A percentile compares a stretch with the other conserved stretches of the same genome.
These are phyloP conservation scores for Pterocles orientalis DNA, from an alignment of 2,113 vertebrate genomes.

Conservation along the genomic window DNA sequence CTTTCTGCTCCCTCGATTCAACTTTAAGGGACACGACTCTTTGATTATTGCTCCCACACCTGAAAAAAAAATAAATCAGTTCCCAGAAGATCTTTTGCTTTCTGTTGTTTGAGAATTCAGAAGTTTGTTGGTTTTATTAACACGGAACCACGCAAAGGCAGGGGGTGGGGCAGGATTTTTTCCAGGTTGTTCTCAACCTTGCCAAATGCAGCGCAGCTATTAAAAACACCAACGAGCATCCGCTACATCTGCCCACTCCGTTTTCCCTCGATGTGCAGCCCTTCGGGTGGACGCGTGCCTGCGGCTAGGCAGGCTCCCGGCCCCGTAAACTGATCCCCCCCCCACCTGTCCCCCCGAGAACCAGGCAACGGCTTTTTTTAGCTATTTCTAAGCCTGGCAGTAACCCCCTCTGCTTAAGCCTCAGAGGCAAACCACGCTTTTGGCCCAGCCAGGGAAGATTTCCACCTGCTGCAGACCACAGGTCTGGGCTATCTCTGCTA, in stretches of 20 bases:
- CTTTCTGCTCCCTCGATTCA: background rate
- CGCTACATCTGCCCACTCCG: background rate
- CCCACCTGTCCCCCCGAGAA: constrained; percentile 62
- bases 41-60: background rate
- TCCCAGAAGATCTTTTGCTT: background rate
- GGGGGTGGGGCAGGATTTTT: background rate
- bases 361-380: constrained; percentile 67
- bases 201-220: rapidly evolving
- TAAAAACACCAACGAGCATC: background rate
- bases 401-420: background rate
- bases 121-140: background rate
- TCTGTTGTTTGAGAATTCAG: background rate
- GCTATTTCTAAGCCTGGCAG: constrained; percentile 7
- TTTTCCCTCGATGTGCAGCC: background rate
- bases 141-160: background rate
- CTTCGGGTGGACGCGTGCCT: background rate
- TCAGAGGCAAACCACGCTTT: background rate
- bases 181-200: background rate
- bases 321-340: constrained; percentile 27
- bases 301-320: background rate
- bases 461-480: constrained; percentile 45
- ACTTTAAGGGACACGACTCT: background rate
- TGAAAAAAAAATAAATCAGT: background rate
- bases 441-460: background rate
- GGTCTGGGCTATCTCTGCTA: background rate